These are phyloP conservation scores for Amphiprion percula DNA, from an alignment of 2,113 vertebrate species.

Conservation along the genomic window DNA sequence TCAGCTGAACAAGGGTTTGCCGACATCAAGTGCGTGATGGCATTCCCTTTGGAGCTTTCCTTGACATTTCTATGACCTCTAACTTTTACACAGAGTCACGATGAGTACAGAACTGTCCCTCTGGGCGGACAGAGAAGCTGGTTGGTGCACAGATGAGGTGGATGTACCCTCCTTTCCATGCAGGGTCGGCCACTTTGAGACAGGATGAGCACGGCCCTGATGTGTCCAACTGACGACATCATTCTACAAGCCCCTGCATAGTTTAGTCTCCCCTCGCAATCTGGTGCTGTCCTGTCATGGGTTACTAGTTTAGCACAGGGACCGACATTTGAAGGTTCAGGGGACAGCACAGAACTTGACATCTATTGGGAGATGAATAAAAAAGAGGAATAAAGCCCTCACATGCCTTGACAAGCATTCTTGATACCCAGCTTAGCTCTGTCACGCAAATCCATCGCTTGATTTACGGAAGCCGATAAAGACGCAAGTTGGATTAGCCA, in stretches of 20 bases:
- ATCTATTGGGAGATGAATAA: slow-evolving; percentile 29
- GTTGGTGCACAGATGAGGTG: slow-evolving; percentile 16
- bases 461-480: slow-evolving; percentile 40
- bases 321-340: slow-evolving; percentile 19
- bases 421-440: slow-evolving; percentile 27
- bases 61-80: slow-evolving; percentile 34
- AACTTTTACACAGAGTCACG: slow-evolving; percentile 23
- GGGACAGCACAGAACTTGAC: slow-evolving; percentile 14
- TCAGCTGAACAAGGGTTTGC: not conserved
- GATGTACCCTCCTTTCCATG: not conserved
- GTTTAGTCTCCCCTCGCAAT: slow-evolving; percentile 26
- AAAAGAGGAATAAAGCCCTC: slow-evolving; percentile 26
- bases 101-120: not conserved
- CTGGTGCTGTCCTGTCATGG: slow-evolving; percentile 31
- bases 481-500: slow-evolving; percentile 29
- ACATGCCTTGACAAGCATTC: slow-evolving; percentile 26
- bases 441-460: slow-evolving; percentile 2
- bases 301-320: slow-evolving; percentile 15
- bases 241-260: slow-evolving; percentile 21
- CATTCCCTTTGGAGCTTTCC: slow-evolving; percentile 26
- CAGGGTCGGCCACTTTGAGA: not conserved
- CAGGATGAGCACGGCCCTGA: slow-evolving; percentile 4
- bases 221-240: slow-evolving; percentile 20
- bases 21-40: not conserved
- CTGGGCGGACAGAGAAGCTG: not conserved